Percentiles rank a stretch among this genome's conserved stretches.
These are phyloP conservation scores for Aurelia sp. DNA, from an alignment of 30 jellyfish, hydroid and myxozoan species.

Conservation along the genomic window DNA sequence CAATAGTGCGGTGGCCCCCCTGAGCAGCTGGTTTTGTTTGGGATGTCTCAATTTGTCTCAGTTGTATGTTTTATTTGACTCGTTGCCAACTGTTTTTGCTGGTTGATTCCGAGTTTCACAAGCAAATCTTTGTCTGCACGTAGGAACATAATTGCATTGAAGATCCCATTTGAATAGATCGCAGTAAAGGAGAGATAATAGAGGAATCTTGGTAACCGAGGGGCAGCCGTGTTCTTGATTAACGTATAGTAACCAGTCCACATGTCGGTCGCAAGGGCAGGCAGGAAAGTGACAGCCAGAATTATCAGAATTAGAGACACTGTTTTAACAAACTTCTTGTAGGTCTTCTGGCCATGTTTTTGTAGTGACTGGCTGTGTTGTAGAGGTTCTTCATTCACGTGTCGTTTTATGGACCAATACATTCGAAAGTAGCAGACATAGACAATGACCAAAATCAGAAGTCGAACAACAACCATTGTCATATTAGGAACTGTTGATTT, in stretches of 20 bases:
- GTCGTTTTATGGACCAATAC: conserved; percentile 20
- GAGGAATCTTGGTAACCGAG: conserved; percentile 23
- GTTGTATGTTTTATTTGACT: no score
- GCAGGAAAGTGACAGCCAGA: conserved; percentile 6
- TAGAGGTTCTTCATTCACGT: background rate
- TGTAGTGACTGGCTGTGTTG: background rate
- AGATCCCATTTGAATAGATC: background rate
- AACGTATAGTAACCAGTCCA: conserved; percentile 45
- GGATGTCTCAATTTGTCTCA: no score
- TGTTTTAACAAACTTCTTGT: conserved; percentile 17
- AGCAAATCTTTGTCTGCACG: background rate
- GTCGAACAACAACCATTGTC: conserved; percentile 24
- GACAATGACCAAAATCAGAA: background rate
- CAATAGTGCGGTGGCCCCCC: no score
- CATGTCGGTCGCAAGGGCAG: conserved; percentile 4
- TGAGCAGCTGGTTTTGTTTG: no score
- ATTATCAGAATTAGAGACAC: conserved; percentile 19
- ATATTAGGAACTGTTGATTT: conserved; percentile 22
- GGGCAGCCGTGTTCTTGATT: conserved; percentile 29
- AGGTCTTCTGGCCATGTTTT: background rate
- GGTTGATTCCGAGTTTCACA: no score
- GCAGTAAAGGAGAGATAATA: conserved; percentile 7
- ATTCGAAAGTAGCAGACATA: conserved; percentile 16
- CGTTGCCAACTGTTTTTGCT: no score
- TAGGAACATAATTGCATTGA: conserved; percentile 10